Percentiles rank a stretch among this genome's conserved stretches.
These are phyloP conservation scores for Psittacula cyanocephala DNA, from an alignment of 2,113 vertebrate species.

Conservation along the genomic window DNA sequence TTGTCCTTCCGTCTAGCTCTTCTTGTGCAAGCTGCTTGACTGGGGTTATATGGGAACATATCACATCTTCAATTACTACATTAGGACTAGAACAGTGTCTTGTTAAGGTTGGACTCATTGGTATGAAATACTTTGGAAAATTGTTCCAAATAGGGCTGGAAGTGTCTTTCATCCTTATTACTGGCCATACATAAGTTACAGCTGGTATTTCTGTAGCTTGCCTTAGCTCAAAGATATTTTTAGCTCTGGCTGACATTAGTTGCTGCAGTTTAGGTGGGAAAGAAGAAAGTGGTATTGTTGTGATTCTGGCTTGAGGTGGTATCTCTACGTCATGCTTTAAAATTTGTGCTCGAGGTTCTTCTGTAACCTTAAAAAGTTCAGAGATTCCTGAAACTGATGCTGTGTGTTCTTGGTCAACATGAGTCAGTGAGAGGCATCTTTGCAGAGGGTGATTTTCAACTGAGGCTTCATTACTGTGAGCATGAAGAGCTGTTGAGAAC, in stretches of 20 bases:
- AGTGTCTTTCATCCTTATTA: neutral
- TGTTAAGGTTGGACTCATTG: neutral
- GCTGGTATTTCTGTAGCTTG: neutral
- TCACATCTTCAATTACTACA: neutral
- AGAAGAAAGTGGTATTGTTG: neutral
- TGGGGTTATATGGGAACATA: neutral
- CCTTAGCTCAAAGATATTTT: neutral
- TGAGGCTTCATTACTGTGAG: neutral
- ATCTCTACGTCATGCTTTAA: constrained; percentile 31
- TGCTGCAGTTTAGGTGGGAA: constrained; percentile 20
- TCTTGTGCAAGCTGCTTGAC: neutral
- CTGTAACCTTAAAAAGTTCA: neutral
- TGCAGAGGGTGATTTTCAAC: neutral
- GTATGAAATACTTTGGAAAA: neutral
- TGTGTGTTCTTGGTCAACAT: neutral
- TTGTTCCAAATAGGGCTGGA: neutral
- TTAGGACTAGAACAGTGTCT: neutral
- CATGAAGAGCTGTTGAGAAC: neutral
- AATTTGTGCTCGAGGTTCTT: neutral
- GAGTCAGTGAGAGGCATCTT: neutral
- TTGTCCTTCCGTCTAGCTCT: neutral
- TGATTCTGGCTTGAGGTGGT: neutral
- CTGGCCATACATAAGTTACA: constrained; percentile 32
- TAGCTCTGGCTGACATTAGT: neutral
- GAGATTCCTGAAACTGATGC: neutral